Conservation (phyloP, 2,113 vertebrate species). For the Entelurus aequoreus region DNA sequence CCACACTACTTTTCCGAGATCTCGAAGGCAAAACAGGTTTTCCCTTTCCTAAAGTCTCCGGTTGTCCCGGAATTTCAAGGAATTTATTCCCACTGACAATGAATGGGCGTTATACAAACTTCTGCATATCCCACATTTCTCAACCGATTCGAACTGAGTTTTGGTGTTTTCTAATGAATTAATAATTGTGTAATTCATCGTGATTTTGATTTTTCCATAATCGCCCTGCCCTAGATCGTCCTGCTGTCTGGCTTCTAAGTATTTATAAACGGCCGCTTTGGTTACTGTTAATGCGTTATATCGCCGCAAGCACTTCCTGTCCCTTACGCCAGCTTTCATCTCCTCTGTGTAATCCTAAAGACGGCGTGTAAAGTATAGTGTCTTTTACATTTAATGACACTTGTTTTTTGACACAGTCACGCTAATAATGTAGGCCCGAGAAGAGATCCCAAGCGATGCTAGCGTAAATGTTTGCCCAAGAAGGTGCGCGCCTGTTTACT, state of each 20-base stretch:
- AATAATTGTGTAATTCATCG: too few species aligned
- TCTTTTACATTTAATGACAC: conserved; percentile 24
- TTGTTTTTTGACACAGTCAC: background rate
- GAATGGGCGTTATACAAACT: too few species aligned
- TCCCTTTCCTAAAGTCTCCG: too few species aligned
- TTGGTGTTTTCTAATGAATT: too few species aligned
- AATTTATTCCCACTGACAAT: too few species aligned
- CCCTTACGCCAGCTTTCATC: background rate
- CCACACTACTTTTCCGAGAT: too few species aligned
- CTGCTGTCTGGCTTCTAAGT: conserved; percentile 8
- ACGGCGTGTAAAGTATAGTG: background rate
- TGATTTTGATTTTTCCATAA: too few species aligned
- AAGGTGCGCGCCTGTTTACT: conserved; percentile 5
- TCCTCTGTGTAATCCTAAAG: background rate
- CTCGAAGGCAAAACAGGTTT: too few species aligned
- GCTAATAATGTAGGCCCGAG: background rate
- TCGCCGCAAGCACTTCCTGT: background rate
- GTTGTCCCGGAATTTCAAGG: too few species aligned
- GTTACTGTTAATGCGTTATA: conserved; percentile 4
- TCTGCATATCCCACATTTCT: too few species aligned
- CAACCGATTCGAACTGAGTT: too few species aligned
- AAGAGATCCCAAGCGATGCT: background rate
- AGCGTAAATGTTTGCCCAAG: background rate
- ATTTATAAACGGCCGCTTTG: background rate
- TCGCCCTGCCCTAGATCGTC: background rate